Conservation (phyloP, 2,797 vertebrate species). For the Micropoecilia bifurca region DNA sequence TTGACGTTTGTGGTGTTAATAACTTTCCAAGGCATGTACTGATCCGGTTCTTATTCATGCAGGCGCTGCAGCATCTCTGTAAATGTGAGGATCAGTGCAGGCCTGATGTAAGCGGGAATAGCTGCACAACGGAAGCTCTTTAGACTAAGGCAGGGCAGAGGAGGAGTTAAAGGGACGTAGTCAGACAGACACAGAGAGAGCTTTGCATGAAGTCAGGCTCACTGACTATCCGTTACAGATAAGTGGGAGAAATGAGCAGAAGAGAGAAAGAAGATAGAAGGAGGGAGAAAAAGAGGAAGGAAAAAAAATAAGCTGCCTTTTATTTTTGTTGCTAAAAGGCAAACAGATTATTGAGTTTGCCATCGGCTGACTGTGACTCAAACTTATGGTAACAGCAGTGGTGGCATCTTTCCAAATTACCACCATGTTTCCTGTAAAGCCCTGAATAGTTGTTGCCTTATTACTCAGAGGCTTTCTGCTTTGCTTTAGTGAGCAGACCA, state of each 20-base stretch:
- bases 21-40: not conserved
- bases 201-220: constrained; percentile 58
- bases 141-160: constrained; percentile 52
- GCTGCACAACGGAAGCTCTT: constrained; percentile 36
- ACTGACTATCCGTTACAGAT: constrained; percentile 49
- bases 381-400: constrained; percentile 38
- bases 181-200: constrained; percentile 35
- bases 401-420: constrained; percentile 37
- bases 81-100: constrained; percentile 42
- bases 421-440: constrained; percentile 42
- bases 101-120: constrained; percentile 59
- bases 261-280: constrained; percentile 6
- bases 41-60: constrained; percentile 14
- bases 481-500: constrained; percentile 55
- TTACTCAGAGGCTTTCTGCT: constrained; percentile 61
- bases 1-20: not conserved
- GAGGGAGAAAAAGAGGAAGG: constrained; percentile 24
- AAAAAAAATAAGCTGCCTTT: constrained; percentile 42
- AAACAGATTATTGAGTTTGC: constrained; percentile 20
- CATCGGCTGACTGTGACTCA: constrained; percentile 48
- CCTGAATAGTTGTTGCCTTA: constrained; percentile 37
- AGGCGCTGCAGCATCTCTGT: constrained; percentile 55
- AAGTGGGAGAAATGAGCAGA: constrained; percentile 51
- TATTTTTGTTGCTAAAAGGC: constrained; percentile 27
- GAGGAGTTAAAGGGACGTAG: constrained; percentile 67